phyloP scores from a whole-genome alignment of 2,113 vertebrate species.

The Toxotes chatareus region DNA sequence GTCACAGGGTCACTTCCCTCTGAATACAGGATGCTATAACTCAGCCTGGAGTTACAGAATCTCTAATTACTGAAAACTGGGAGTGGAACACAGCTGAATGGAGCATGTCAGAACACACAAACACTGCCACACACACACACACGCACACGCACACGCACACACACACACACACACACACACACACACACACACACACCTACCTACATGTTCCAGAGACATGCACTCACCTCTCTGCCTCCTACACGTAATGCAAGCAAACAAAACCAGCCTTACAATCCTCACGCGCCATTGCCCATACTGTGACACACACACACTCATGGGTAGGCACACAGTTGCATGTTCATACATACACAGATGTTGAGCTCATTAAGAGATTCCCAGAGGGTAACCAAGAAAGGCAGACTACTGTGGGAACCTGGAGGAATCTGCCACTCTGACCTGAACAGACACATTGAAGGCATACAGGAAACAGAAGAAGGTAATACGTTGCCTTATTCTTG shows the following conservation, averaged over 20 bases:
- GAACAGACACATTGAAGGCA: slow-evolving; percentile 16
- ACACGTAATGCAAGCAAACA: slow-evolving; percentile 17
- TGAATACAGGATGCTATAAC: slow-evolving; percentile 21
- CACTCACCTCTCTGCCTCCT: slow-evolving; percentile 13
- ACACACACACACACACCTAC: neutral
- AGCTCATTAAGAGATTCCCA: slow-evolving; percentile 73
- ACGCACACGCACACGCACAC: neutral
- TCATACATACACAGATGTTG: slow-evolving; percentile 47
- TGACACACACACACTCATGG: slow-evolving; percentile 10
- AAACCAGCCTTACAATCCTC: slow-evolving; percentile 14
- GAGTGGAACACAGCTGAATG: slow-evolving; percentile 10
- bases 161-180: neutral
- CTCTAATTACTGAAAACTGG: slow-evolving; percentile 31
- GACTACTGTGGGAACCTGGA: slow-evolving; percentile 53
- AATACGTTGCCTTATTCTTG: neutral
- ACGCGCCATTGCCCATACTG: slow-evolving; percentile 34
- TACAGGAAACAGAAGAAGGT: neutral
- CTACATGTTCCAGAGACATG: slow-evolving; percentile 1
- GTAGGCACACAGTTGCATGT: neutral
- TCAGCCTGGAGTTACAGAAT: slow-evolving; percentile 20
- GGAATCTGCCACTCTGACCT: slow-evolving; percentile 49
- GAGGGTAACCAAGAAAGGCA: slow-evolving; percentile 56
- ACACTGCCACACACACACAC: neutral
- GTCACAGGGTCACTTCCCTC: slow-evolving; percentile 27
- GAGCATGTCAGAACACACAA: slow-evolving; percentile 21